Evolutionary conservation across 2,888 invertebrate genomes (phyloP), one percentile per base, ranked within the genome.

Genomic region (Lithosia quadra): DNA sequence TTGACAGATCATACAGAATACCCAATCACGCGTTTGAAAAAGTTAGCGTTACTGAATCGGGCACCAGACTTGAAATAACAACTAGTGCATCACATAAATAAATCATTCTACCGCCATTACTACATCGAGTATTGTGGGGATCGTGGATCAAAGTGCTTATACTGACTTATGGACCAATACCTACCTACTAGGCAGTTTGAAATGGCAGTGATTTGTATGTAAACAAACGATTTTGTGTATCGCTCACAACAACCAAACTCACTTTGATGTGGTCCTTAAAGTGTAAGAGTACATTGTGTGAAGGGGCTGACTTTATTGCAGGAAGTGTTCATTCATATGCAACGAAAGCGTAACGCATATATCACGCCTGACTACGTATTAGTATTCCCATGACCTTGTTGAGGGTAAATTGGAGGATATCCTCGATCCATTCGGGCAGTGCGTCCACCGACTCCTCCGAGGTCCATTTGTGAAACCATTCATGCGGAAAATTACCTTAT

Each of bases 401-500:
- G 64, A 73, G 73, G 78, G 72, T 63, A 61, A 67, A 66, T 79
- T 71, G 60, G 71, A 86, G 88, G 86, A 87, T 86, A 86, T 87
- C 87, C 87, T 83, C 74, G 67, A 72, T 74, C 55, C 77, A 75
- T 69, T 73, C 77, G 72, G 75, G 75, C 84, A 74, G 73, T 68
- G 77, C 80, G 57, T 65, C 69, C 79, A 71, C 63, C 39, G 66
- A 66, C 67, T 77, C 71, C 71, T 77, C 67, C 71, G 78, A 76
- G 89, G 83, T 88, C 79, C 80, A 90, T 87, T 86, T 86, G 82
- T 77, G 79, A 69, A 74, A 74, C 84, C 80, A 78, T 68, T 85
- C 82, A 79, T 86, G 87, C 91, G 81, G 88, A 84, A 88, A 87
- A 92, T 91, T 88, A 77, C 81, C 85, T 87, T 69, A 84, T 88